These are phyloP conservation scores for Orchestes rusci DNA, from an alignment of 2,888 invertebrate genomes.

Conservation along the genomic window DNA sequence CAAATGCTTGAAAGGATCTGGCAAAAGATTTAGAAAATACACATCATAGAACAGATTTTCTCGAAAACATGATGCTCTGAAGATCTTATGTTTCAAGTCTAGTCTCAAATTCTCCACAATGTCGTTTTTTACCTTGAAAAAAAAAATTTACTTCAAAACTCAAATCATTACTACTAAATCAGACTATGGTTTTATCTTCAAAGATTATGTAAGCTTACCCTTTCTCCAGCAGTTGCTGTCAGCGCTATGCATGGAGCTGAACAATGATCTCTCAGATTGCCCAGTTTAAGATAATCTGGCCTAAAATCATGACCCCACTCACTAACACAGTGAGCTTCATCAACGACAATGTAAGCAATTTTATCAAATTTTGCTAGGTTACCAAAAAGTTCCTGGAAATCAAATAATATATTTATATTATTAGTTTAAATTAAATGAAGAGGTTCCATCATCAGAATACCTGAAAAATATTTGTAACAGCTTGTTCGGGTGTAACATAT, in stretches of 20 bases:
- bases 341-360: constrained; percentile 86
- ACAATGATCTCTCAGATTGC: constrained; percentile 57
- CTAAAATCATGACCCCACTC: constrained; percentile 99
- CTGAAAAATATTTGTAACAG: constrained; percentile 70
- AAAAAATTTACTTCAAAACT: neutral
- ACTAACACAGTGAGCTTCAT: constrained; percentile 97
- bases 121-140: constrained; percentile 66
- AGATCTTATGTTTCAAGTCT: constrained; percentile 43
- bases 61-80: constrained; percentile 84
- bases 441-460: constrained; percentile 28
- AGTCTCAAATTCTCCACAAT: constrained; percentile 67
- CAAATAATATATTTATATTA: no score
- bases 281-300: constrained; percentile 88
- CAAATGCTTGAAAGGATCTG: constrained; percentile 75
- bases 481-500: constrained; percentile 96
- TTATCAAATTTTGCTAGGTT: constrained; percentile 67
- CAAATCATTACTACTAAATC: neutral
- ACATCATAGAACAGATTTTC: constrained; percentile 94
- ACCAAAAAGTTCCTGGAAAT: constrained; percentile 52
- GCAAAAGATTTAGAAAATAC: constrained; percentile 74
- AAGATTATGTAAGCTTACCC: constrained; percentile 44
- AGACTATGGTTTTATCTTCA: no score
- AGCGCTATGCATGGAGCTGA: constrained; percentile 82
- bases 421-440: neutral
- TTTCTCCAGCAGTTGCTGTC: constrained; percentile 86